Percentiles rank a stretch among this genome's conserved stretches.
phyloP scores from a whole-genome alignment of 64 coral and sea anemone genomes.

The Pocillopora damicornis region DNA sequence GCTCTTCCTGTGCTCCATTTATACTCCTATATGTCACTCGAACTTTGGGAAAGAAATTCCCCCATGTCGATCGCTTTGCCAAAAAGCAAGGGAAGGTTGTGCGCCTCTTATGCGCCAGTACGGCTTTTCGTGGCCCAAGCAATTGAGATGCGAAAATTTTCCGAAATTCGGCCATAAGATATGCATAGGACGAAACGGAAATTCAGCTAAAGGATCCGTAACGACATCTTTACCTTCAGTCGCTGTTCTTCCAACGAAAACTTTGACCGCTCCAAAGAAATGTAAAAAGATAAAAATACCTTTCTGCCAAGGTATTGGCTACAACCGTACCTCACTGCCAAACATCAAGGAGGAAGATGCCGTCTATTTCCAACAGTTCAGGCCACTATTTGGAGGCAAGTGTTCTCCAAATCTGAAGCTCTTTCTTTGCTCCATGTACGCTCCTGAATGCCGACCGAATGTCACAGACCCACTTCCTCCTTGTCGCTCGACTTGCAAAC shows the following conservation, averaged over 20 bases:
- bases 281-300: slow-evolving; percentile 26
- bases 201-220: not conserved
- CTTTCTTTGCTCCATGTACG: slow-evolving; percentile 59
- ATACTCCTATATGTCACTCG: slow-evolving; percentile 46
- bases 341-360: slow-evolving; percentile 31
- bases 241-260: no score
- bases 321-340: slow-evolving; percentile 51
- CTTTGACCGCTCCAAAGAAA: no score
- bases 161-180: not conserved
- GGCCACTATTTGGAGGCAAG: slow-evolving; percentile 21
- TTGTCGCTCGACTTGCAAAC: slow-evolving; percentile 52
- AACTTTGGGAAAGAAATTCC: not conserved
- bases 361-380: slow-evolving; percentile 16
- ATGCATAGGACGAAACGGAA: not conserved
- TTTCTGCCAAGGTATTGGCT: slow-evolving; percentile 36
- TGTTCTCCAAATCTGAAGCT: slow-evolving; percentile 56
- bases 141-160: slow-evolving; percentile 27
- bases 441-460: slow-evolving; percentile 29
- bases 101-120: slow-evolving; percentile 7
- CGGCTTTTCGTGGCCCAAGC: slow-evolving; percentile 20
- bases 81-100: slow-evolving; percentile 51
- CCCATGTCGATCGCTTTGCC: slow-evolving; percentile 55
- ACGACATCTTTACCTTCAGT: not conserved
- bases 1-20: slow-evolving; percentile 52
- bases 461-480: slow-evolving; percentile 6